A percentile compares a stretch with the other conserved stretches of the same genome.
phyloP scores from a whole-genome alignment of 1,140 invertebrate genomes.

The Nephotettix cincticeps region DNA sequence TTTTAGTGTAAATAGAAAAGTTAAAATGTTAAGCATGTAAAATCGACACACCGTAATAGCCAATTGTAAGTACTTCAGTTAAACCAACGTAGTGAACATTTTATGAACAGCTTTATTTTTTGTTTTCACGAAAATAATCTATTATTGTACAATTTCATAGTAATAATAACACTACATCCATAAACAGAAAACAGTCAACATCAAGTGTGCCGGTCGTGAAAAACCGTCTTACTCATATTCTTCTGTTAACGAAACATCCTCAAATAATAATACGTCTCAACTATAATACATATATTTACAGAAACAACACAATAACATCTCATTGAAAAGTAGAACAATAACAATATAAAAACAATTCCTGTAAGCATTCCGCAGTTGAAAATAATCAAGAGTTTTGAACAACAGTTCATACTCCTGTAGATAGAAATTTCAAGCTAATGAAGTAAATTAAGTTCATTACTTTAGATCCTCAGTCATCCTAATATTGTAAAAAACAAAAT shows the following conservation, averaged over 20 bases:
- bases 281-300: slow-evolving; percentile 21
- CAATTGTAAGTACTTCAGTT: too few relatives aligned
- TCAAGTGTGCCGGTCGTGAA: not conserved
- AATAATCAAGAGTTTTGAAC: too few relatives aligned
- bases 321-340: too few relatives aligned
- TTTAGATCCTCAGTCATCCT: too few relatives aligned
- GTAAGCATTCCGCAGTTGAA: too few relatives aligned
- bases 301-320: not conserved
- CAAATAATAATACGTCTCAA: not conserved
- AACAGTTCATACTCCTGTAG: too few relatives aligned
- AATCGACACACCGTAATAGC: too few relatives aligned
- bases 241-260: not conserved
- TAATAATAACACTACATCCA: slow-evolving; percentile 16
- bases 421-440: too few relatives aligned
- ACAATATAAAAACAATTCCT: too few relatives aligned
- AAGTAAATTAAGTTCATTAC: too few relatives aligned
- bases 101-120: not conserved
- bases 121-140: not conserved
- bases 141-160: slow-evolving; percentile 17
- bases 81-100: not conserved
- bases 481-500: too few relatives aligned
- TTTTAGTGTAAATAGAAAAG: not conserved
- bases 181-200: slow-evolving; percentile 9
- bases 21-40: not conserved
- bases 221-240: not conserved